phyloP scores from a whole-genome alignment of 2,113 vertebrate genomes.

The Thymallus thymallus region DNA sequence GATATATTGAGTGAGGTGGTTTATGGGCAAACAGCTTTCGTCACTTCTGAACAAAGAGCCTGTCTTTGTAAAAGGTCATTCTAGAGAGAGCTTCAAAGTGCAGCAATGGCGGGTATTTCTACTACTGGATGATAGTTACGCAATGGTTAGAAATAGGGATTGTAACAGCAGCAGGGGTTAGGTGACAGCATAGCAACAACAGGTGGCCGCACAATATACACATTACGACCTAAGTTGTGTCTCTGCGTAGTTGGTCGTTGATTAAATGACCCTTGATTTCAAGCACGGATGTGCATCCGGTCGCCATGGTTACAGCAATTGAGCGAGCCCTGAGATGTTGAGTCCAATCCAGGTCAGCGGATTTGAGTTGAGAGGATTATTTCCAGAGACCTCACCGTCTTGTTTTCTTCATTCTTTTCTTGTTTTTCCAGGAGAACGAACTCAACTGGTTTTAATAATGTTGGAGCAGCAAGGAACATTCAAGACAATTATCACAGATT shows the following conservation, averaged over 20 bases:
- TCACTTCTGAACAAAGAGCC: too few species aligned
- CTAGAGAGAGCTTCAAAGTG: neutral
- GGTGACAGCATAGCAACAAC: neutral
- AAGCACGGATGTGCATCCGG: slow-evolving; percentile 63
- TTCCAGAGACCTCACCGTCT: neutral
- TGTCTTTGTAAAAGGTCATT: neutral
- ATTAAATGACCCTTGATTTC: slow-evolving; percentile 68
- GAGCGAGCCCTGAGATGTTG: slow-evolving; percentile 34
- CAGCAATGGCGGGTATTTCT: neutral
- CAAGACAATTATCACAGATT: neutral
- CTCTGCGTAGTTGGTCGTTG: slow-evolving; percentile 54
- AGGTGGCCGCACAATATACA: neutral
- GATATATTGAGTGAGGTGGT: neutral
- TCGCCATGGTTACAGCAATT: slow-evolving; percentile 67
- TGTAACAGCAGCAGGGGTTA: neutral
- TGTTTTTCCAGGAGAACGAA: neutral
- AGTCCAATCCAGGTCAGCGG: slow-evolving; percentile 43
- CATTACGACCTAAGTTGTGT: too few species aligned
- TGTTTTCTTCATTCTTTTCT: too few species aligned
- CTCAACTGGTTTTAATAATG: neutral
- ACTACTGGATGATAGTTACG: neutral
- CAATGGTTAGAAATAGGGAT: neutral
- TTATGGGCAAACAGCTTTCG: neutral
- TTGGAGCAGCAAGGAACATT: neutral
- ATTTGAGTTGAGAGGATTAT: slow-evolving; percentile 11